phyloP scores from a whole-genome alignment of 2,797 vertebrate genomes.

The Amniataba percoides region DNA sequence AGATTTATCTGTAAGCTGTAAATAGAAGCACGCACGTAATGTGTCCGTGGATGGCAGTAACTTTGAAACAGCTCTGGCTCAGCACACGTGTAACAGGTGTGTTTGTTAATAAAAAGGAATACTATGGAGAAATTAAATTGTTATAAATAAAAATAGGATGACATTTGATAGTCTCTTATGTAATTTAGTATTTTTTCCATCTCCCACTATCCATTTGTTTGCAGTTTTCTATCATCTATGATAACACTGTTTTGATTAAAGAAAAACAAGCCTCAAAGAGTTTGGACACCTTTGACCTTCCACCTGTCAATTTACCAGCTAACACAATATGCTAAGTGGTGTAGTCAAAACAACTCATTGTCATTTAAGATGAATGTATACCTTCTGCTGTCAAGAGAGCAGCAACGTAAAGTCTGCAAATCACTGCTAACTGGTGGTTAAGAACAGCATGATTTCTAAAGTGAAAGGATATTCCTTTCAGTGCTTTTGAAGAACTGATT shows the following conservation, averaged over 20 bases:
- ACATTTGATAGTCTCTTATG: neutral
- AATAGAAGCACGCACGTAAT: slow-evolving; percentile 7
- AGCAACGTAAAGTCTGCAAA: neutral
- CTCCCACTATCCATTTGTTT: neutral
- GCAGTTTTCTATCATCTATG: neutral
- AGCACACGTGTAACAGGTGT: neutral
- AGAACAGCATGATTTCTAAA: neutral
- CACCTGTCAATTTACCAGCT: slow-evolving; percentile 13
- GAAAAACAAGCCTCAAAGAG: neutral
- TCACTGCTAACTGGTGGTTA: no score
- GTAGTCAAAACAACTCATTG: slow-evolving; percentile 5
- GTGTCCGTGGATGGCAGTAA: neutral
- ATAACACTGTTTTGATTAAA: slow-evolving; percentile 1
- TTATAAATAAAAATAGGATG: neutral
- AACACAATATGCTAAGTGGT: slow-evolving; percentile 1
- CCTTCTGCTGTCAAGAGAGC: neutral
- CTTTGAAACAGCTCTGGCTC: slow-evolving; percentile 9
- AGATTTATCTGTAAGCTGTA: slow-evolving; percentile 23
- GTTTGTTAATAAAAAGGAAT: neutral
- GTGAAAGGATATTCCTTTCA: neutral
- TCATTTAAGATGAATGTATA: slow-evolving; percentile 4
- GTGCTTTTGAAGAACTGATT: neutral
- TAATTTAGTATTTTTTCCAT: neutral
- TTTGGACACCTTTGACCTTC: slow-evolving; percentile 24
- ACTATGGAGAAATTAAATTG: neutral